Base-by-base conservation (phyloP, 1,140 invertebrate species). In the Sycobia sp. region DNA sequence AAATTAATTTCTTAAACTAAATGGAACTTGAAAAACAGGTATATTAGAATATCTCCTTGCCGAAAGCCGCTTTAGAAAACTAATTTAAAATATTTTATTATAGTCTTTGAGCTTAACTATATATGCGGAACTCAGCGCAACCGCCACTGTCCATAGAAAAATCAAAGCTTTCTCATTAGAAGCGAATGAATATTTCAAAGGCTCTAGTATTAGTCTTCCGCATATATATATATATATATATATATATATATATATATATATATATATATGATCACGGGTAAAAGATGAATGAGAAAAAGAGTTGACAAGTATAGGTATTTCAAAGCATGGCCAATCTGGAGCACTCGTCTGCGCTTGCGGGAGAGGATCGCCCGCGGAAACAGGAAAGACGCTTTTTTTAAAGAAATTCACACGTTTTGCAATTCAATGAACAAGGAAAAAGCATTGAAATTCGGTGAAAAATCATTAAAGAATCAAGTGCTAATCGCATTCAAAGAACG, bases 171-270 rank as follows among this genome's bases (percentile, higher is more conserved):
- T 43, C 49, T 50, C 58, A 44, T 61, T 44, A 61, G 1, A 20
- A 14, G 49, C 8, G 47, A 29, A 61, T 53, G 16, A 61, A 61
- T 53, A 61, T 61, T 61, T 53, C 20, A 61, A 61, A 61, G 38
- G 36, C 16, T 50, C 25, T 27, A 2, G 11, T 23, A 18, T 54
- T 51, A 39, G 34, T 49, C 23, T 20, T 13, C 20, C 51, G 57
- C n/a, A n/a, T n/a, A n/a, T n/a, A n/a, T n/a, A n/a, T n/a, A n/a
- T n/a, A n/a, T n/a, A n/a, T n/a, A n/a, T n/a, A n/a, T n/a, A n/a
- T n/a, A n/a, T n/a, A n/a, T n/a, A n/a, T n/a, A n/a, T n/a, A n/a
- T n/a, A n/a, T n/a, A n/a, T n/a, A n/a, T n/a, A n/a, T n/a, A n/a
- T n/a, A n/a, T n/a, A n/a, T n/a, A n/a, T n/a, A n/a, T n/a, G n/a